Evolutionary conservation across 2,797 vertebrate species (phyloP).

Genomic region (Sebastes diploproa): DNA sequence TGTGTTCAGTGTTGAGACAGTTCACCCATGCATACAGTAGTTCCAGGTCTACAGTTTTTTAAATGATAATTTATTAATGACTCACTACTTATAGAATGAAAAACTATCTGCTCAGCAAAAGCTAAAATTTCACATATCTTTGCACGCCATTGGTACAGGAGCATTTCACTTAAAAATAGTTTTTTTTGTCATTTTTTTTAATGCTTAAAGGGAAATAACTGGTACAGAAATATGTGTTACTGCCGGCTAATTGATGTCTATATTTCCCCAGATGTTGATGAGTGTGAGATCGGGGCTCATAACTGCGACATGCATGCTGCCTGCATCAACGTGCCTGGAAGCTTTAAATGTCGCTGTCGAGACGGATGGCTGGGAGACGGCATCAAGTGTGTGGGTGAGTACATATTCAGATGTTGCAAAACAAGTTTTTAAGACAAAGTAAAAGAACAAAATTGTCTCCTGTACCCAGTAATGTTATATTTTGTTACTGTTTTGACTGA

Average conservation of each 20-base stretch:
- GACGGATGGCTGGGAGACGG: slow-evolving; percentile 93
- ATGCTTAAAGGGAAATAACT: not conserved
- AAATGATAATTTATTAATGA: slow-evolving; percentile 31
- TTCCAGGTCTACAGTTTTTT: slow-evolving; percentile 6
- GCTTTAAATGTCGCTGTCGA: slow-evolving; percentile 93
- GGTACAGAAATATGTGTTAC: not conserved
- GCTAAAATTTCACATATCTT: not conserved
- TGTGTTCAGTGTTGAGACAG: slow-evolving; percentile 1
- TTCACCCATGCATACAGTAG: slow-evolving; percentile 53
- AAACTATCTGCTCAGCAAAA: not conserved
- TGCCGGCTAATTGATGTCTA: not conserved
- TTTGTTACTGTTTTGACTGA: not conserved
- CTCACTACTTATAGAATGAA: slow-evolving; percentile 2
- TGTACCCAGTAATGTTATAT: not conserved
- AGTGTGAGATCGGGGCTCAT: slow-evolving; percentile 92
- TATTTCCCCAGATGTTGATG: slow-evolving; percentile 86
- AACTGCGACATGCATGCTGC: slow-evolving; percentile 92
- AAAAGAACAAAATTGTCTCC: not conserved
- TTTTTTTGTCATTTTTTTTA: not conserved
- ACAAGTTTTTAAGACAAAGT: not conserved
- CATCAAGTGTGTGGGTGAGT: slow-evolving; percentile 91
- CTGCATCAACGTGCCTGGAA: slow-evolving; percentile 92
- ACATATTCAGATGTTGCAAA: not conserved
- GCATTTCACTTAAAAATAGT: not conserved
- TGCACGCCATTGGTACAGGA: not conserved